phyloP scores from a whole-genome alignment of 2,113 vertebrate species.

The Sturnus vulgaris region DNA sequence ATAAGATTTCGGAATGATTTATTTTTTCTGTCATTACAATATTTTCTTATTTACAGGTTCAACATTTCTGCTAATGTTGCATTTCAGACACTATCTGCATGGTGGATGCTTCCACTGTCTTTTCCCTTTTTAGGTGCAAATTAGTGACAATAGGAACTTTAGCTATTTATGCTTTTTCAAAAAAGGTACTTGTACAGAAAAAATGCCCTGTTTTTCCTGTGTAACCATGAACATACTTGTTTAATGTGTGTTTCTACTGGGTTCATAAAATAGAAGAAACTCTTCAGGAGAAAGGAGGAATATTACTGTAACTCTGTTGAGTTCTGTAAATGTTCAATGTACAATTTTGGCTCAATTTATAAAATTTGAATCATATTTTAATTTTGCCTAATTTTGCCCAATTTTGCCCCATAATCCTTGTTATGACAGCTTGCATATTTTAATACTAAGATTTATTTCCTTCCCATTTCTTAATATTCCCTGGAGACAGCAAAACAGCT shows the following conservation, averaged over 20 bases:
- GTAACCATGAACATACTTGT: not conserved
- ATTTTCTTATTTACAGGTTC: not conserved
- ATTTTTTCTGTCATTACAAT: not conserved
- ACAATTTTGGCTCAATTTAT: not conserved
- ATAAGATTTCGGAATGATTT: not conserved
- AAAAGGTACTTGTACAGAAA: not conserved
- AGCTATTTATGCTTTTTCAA: not conserved
- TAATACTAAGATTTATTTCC: not conserved
- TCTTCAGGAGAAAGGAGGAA: not conserved
- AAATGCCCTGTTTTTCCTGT: not conserved
- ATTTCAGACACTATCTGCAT: not conserved
- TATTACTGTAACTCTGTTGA: not conserved
- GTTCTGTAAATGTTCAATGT: not conserved
- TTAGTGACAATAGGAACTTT: not conserved
- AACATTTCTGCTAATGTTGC: not conserved
- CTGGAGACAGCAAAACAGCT: not conserved
- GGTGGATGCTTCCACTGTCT: not conserved
- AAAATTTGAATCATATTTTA: not conserved
- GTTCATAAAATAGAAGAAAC: not conserved
- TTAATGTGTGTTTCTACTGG: not conserved
- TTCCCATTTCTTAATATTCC: not conserved
- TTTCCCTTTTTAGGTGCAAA: not conserved
- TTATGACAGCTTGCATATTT: not conserved
- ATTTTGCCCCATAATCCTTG: not conserved
- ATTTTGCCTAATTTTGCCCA: not conserved